Conservation (phyloP, 2,888 invertebrate species). For the Sminthurinus aureus region DNA sequence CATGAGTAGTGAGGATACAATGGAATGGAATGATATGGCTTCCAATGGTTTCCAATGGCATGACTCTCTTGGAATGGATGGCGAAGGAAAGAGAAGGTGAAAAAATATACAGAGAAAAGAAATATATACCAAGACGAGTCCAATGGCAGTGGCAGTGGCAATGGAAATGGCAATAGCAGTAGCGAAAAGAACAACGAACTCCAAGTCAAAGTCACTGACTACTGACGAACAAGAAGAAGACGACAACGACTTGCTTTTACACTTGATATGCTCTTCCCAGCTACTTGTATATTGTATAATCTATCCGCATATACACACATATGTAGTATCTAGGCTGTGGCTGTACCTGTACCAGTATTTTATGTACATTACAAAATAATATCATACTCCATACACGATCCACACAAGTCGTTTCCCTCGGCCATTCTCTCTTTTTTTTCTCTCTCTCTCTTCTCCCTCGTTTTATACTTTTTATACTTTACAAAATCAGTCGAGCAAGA, state of each 20-base stretch:
- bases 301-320: background rate
- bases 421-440: background rate
- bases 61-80: background rate
- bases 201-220: background rate
- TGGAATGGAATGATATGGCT: background rate
- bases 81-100: background rate
- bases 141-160: too few species aligned
- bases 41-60: background rate
- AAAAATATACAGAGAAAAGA: background rate
- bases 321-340: background rate
- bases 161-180: background rate
- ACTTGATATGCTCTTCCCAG: background rate
- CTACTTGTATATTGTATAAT: too few species aligned
- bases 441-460: background rate
- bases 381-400: too few species aligned
- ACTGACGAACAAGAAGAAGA: background rate
- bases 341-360: background rate
- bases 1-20: background rate
- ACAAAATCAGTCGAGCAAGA: too few species aligned
- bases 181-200: background rate
- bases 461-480: too few species aligned
- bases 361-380: background rate
- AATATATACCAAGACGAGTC: background rate
- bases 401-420: background rate
- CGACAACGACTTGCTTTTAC: too few species aligned